Base-by-base conservation (phyloP, 1,140 invertebrate genomes). In the Gryllus bimaculatus region DNA sequence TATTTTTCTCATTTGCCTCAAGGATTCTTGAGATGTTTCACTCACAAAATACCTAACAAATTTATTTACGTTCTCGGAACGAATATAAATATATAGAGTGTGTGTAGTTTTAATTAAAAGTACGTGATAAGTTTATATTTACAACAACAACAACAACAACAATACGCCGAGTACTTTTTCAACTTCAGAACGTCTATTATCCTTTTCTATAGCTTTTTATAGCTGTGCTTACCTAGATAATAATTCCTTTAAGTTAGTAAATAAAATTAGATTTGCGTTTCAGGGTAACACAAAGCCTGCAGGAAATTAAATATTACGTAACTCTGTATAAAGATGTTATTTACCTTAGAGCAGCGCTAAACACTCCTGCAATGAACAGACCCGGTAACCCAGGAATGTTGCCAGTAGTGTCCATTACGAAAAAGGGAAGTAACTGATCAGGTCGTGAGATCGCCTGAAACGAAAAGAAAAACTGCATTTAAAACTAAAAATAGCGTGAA, bases 371-470 rank as follows among this genome's bases (percentile, higher is more conserved):
- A 8, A 79, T 47, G 20, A 79, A 81, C 7, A 79, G n/a, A 7
- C 80, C 78, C 7, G 80, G 78, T 5, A 79, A 54, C n/a, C 80
- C 75, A 1, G 80, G 78, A 21, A 81, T 73, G 5, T 39, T 26
- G n/a, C 47, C 54, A 73, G 78, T 75, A 3, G 49, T 54, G 21
- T 81, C 78, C 80, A 81, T 79, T 4, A 79, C 73, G 75, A 76
- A 80, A 48, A 74, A 80, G 13, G 80, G 80, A n/a, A 93, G 85
- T 47, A 94, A 83, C 82, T 94, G 92, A 85, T 94, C 92, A 6
- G 66, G 74, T 20, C 76, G 47, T 15, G 79, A 15, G 8, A 79
- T 76, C n/a, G 8, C 76, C 79, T 78, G 66, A 47, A 15, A 54
- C 18, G 39, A 18, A 78, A 78, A 78, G 54, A 7, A 66, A 39